A percentile compares a stretch with the other conserved stretches of the same genome.
Conservation (phyloP, 2,113 vertebrate species). For the Hoplias malabaricus region DNA sequence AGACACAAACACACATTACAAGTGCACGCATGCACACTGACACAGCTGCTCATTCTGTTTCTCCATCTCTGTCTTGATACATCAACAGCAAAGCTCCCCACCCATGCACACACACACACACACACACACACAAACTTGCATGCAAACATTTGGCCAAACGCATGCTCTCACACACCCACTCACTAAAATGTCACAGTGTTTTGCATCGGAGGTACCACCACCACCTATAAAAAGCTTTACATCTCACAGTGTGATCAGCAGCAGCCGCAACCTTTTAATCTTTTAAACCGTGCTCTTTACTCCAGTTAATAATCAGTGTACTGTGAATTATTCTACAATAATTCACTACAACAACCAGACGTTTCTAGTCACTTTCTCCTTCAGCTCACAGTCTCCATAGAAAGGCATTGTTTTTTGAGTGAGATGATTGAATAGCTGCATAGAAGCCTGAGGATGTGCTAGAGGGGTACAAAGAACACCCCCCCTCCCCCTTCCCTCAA, state of each 20-base stretch:
- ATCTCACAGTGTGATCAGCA: neutral
- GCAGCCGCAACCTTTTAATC: neutral
- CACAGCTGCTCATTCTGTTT: slow-evolving; percentile 44
- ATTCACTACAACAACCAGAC: no score
- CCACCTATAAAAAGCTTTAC: neutral
- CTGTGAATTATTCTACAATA: no score
- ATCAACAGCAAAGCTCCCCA: slow-evolving; percentile 27
- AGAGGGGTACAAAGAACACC: no score
- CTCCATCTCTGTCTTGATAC: slow-evolving; percentile 30
- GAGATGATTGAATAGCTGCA: no score
- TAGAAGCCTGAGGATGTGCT: no score
- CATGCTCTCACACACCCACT: slow-evolving; percentile 38
- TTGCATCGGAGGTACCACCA: slow-evolving; percentile 5
- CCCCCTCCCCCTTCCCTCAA: no score
- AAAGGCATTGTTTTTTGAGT: no score
- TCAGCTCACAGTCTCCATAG: no score
- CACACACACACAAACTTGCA: slow-evolving; percentile 37
- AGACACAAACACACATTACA: slow-evolving; percentile 34
- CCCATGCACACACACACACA: slow-evolving; percentile 30
- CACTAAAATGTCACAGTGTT: slow-evolving; percentile 41
- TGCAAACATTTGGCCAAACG: slow-evolving; percentile 23
- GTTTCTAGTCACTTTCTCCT: no score
- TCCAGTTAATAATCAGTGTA: no score
- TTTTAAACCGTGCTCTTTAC: no score
- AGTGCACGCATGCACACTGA: slow-evolving; percentile 26